These are phyloP conservation scores for Copidosoma aretas DNA, from an alignment of 2,888 invertebrate genomes.

Conservation along the genomic window DNA sequence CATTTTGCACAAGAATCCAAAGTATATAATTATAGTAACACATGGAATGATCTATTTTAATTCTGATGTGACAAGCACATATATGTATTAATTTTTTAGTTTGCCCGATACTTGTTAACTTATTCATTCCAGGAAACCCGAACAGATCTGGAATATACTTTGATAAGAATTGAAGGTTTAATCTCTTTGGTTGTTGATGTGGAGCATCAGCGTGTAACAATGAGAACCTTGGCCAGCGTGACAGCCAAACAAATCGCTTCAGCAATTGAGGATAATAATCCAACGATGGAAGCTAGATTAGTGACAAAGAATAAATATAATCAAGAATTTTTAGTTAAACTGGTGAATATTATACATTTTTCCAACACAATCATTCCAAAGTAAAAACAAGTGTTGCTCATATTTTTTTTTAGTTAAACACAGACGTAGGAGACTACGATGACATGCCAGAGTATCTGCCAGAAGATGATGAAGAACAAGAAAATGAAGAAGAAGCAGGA, in stretches of 20 bases:
- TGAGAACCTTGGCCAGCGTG: conserved; percentile 60
- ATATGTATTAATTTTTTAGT: too few relatives aligned
- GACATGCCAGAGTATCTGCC: conserved; percentile 60
- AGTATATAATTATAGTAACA: too few relatives aligned
- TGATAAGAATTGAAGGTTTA: conserved; percentile 60
- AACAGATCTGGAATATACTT: conserved; percentile 58
- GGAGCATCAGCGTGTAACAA: conserved; percentile 62
- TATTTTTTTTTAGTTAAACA: conserved; percentile 47
- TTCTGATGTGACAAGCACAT: too few relatives aligned
- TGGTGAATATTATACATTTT: conserved; percentile 49
- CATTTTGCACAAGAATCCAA: too few relatives aligned
- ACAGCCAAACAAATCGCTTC: conserved; percentile 60
- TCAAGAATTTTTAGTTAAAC: conserved; percentile 60
- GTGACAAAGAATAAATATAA: conserved; percentile 61
- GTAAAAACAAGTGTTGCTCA: conserved; percentile 5
- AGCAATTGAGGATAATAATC: conserved; percentile 57
- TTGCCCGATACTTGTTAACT: background rate
- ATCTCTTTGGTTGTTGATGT: conserved; percentile 61
- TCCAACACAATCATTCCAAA: background rate
- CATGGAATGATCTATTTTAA: too few relatives aligned
- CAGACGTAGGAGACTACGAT: conserved; percentile 51
- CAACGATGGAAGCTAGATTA: conserved; percentile 59
- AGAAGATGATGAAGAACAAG: conserved; percentile 50
- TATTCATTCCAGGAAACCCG: conserved; percentile 55
- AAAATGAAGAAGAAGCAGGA: conserved; percentile 54